These are phyloP conservation scores for Yponomeuta sedellus DNA, from an alignment of 2,888 invertebrate genomes.

Conservation along the genomic window DNA sequence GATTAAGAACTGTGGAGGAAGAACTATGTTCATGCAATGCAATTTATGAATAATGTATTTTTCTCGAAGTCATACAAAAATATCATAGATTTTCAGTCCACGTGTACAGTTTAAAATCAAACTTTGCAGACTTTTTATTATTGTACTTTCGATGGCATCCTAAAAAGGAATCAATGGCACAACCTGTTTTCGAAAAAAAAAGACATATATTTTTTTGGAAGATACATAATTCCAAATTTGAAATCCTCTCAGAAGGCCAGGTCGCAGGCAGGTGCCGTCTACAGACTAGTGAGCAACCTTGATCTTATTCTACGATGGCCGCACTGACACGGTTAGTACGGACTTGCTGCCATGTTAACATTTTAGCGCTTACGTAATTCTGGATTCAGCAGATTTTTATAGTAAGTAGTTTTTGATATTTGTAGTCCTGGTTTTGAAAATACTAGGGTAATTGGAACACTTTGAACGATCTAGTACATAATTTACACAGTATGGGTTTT, in stretches of 20 bases:
- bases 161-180: background rate
- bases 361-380: background rate
- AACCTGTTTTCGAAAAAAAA: background rate
- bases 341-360: background rate
- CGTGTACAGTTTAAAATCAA: no score
- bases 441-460: background rate
- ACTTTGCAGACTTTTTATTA: no score
- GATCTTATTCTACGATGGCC: background rate
- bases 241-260: background rate
- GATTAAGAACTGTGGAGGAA: no score
- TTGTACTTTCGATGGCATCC: background rate
- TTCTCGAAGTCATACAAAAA: background rate
- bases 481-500: no score
- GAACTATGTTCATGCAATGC: no score
- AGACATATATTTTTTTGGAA: background rate
- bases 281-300: background rate
- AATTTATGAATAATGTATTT: background rate
- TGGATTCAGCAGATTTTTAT: background rate
- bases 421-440: background rate
- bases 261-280: background rate
- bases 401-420: background rate
- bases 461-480: background rate
- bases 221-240: background rate
- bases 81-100: background rate
- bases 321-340: constrained; percentile 1